Evolutionary conservation across 1,140 invertebrate species (phyloP), one percentile per base, ranked within the genome.

Genomic region (Chlorops oryzae): DNA sequence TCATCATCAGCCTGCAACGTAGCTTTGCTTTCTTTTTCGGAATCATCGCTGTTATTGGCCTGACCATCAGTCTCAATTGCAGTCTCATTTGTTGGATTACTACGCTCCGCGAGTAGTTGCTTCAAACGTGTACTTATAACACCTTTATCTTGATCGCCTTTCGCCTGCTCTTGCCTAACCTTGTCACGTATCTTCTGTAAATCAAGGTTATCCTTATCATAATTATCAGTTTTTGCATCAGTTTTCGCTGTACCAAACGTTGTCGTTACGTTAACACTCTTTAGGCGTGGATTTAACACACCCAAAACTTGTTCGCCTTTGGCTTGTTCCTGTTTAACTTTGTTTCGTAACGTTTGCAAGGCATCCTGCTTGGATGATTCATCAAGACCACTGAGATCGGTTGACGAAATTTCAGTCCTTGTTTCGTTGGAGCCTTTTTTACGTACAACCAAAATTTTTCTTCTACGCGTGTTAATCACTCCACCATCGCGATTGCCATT

Each of bases 161-260:
- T 39, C 3, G 62, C 57, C 21, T 68, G 59, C 13, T 63, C 57
- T 1, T 51, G 54, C 45, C 63, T 67, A 0, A 67, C 59, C 27
- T 63, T 67, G n/a, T 68, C 49, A 15, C 65, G 51, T n/a, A 67
- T 22, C 21, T 45, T 53, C 10, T 59, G 59, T 38, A 67, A 38
- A n/a, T n/a, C n/a, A n/a, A n/a, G n/a, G n/a, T n/a, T n/a, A n/a
- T n/a, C n/a, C n/a, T n/a, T n/a, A n/a, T n/a, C n/a, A n/a, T n/a
- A n/a, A n/a, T n/a, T n/a, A n/a, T n/a, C 6, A 6, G 35, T 38
- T 15, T 38, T 18, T 38, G 35, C 18, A 6, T n/a, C n/a, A n/a
- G n/a, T n/a, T n/a, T 38, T 18, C 6, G 35, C 18, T 38, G n/a
- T 18, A 38, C 35, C n/a, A 6, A 15, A 13, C 6, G 18, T 38